phyloP scores from a whole-genome alignment of 2,113 vertebrate genomes.

The Ivindomyrus marchei region DNA sequence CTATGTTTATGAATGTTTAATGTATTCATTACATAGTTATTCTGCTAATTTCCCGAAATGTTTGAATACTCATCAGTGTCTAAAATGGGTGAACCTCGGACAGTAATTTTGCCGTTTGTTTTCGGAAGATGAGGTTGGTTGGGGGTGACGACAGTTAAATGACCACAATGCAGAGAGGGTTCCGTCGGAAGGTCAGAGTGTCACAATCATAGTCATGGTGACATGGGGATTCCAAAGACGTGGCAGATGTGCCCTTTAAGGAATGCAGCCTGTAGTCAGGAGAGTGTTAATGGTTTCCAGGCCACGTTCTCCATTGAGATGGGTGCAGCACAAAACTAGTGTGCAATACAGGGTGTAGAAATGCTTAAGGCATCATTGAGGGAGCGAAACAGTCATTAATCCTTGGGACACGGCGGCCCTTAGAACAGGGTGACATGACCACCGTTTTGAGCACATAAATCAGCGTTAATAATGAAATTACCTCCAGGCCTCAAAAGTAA shows the following conservation, averaged over 20 bases:
- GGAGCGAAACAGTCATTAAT: not conserved
- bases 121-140: not conserved
- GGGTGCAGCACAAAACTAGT: not conserved
- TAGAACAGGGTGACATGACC: not conserved
- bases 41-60: not conserved
- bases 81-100: not conserved
- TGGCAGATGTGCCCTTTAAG: not conserved
- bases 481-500: slow-evolving; percentile 41
- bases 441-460: not conserved
- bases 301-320: not conserved
- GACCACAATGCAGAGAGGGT: not conserved
- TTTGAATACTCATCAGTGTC: not conserved
- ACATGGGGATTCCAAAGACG: not conserved
- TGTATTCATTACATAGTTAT: not conserved
- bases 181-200: not conserved
- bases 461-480: slow-evolving; percentile 26
- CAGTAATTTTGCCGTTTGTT: not conserved
- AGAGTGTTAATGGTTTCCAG: not conserved
- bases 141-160: not conserved
- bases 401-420: not conserved
- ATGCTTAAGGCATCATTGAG: not conserved
- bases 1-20: not conserved
- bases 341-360: not conserved
- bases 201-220: not conserved
- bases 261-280: not conserved